These are phyloP conservation scores for Umimayanthus kanabou DNA, from an alignment of 92 coral and sea anemone genomes.

Conservation along the genomic window DNA sequence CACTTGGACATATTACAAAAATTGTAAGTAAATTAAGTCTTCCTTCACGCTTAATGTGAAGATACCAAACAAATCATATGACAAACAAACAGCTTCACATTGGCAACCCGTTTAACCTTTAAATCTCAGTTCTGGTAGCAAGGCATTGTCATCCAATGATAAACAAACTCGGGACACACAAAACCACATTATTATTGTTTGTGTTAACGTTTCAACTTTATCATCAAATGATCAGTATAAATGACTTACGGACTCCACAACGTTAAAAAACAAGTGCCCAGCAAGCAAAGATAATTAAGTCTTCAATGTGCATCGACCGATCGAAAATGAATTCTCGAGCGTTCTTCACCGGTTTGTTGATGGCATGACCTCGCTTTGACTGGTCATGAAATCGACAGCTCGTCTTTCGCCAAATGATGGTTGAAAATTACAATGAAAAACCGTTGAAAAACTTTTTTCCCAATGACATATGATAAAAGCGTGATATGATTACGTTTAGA, in stretches of 20 bases:
- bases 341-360: constrained; percentile 17
- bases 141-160: constrained; percentile 8
- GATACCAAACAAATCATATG: not conserved
- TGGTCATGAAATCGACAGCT: not conserved
- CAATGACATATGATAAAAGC: not conserved
- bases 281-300: not conserved
- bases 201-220: not conserved
- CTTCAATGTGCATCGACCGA: not conserved
- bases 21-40: not conserved
- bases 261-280: not conserved
- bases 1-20: not conserved
- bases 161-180: constrained; percentile 13
- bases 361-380: not conserved
- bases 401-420: not conserved
- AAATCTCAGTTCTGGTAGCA: constrained; percentile 7
- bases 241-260: not conserved
- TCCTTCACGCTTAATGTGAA: not conserved
- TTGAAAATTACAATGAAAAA: not conserved
- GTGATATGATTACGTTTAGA: not conserved
- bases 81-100: not conserved
- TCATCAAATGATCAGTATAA: not conserved
- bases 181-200: not conserved
- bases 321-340: constrained; percentile 4
- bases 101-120: not conserved
- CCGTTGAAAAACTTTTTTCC: constrained; percentile 3